Evolutionary conservation across 2,888 invertebrate species (phyloP).

Genomic region (Lasioglossum villosulum): DNA sequence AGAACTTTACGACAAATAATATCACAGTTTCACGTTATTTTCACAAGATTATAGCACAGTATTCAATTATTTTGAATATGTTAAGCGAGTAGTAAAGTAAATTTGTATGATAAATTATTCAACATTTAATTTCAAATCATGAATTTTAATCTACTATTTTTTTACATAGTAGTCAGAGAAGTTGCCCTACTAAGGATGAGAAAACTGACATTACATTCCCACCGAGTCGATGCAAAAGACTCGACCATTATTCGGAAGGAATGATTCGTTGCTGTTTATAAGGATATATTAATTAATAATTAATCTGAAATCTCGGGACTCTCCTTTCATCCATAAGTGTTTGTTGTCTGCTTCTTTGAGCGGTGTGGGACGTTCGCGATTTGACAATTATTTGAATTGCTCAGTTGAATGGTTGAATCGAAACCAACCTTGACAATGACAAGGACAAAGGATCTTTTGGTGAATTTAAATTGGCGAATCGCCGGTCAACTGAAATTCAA

Average conservation of each 20-base stretch:
- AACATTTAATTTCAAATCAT: neutral
- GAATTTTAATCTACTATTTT: too few species aligned
- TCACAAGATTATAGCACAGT: neutral
- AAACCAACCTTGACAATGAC: neutral
- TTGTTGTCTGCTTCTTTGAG: slow-evolving; percentile 18
- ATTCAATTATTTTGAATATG: neutral
- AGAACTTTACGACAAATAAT: neutral
- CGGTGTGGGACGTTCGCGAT: neutral
- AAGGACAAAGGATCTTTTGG: neutral
- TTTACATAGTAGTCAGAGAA: too few species aligned
- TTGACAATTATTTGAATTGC: neutral
- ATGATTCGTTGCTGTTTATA: slow-evolving; percentile 13
- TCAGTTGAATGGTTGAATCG: neutral
- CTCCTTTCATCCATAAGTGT: slow-evolving; percentile 29
- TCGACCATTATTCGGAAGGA: neutral
- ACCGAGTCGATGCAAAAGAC: neutral
- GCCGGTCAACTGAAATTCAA: neutral
- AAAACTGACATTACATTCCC: neutral
- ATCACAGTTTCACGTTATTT: neutral
- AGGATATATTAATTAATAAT: neutral
- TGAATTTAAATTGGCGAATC: neutral
- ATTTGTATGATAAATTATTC: neutral
- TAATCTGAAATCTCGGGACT: slow-evolving; percentile 3
- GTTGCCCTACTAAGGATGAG: too few species aligned
- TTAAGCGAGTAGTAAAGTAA: neutral